These are phyloP conservation scores for Epizoanthus scotinus DNA, from an alignment of 92 coral and sea anemone species.

Conservation along the genomic window DNA sequence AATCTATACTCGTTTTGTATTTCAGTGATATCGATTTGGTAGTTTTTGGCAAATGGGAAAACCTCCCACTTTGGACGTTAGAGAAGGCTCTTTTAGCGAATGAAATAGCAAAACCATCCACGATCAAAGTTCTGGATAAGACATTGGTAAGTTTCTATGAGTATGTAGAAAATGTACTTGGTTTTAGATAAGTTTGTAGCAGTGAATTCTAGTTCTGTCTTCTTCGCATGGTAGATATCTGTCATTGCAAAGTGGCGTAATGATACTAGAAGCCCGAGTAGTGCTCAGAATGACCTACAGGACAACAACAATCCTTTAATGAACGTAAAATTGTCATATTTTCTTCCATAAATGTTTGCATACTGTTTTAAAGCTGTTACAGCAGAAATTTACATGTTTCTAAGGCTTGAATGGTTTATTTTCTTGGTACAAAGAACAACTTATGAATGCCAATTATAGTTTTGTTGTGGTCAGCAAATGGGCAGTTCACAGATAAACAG, in stretches of 20 bases:
- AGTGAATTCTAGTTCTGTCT: not conserved
- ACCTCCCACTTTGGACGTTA: slow-evolving; percentile 87
- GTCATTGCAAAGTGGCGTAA: not conserved
- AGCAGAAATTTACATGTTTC: not conserved
- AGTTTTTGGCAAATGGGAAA: slow-evolving; percentile 96
- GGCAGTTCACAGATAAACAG: slow-evolving; percentile 9
- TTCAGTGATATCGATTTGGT: slow-evolving; percentile 94
- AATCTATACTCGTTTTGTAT: not conserved
- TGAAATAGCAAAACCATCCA: slow-evolving; percentile 86
- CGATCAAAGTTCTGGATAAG: slow-evolving; percentile 94
- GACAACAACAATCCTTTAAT: too few species aligned
- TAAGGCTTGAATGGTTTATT: not conserved
- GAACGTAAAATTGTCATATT: not conserved
- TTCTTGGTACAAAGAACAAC: slow-evolving; percentile 3
- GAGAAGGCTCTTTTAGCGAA: slow-evolving; percentile 92
- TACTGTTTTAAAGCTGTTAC: not conserved
- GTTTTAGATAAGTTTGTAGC: not conserved
- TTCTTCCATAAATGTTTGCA: not conserved
- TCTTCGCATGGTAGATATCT: not conserved
- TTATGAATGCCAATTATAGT: not conserved
- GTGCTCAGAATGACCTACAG: too few species aligned
- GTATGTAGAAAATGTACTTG: not conserved
- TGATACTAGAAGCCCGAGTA: not conserved
- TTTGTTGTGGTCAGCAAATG: not conserved
- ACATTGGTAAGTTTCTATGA: slow-evolving; percentile 78